These are phyloP conservation scores for Lycia hirtaria DNA, from an alignment of 2,888 invertebrate genomes.

Conservation along the genomic window DNA sequence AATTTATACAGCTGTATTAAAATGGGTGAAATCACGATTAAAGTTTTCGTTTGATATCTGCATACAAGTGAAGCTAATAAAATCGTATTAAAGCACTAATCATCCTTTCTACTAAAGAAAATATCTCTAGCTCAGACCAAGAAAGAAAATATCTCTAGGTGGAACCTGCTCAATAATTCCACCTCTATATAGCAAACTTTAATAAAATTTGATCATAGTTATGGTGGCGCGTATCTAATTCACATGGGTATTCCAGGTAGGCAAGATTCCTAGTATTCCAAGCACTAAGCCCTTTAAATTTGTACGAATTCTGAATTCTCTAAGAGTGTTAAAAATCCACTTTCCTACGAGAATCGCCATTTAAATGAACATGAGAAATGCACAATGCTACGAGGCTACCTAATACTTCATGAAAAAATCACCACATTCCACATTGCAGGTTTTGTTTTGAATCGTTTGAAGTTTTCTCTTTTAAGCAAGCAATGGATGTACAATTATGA, in stretches of 20 bases:
- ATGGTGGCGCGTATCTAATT: neutral
- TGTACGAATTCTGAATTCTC: conserved; percentile 44
- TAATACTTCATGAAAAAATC: conserved; percentile 20
- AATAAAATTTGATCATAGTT: neutral
- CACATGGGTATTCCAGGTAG: neutral
- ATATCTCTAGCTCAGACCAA: too few species aligned
- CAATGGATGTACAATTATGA: conserved; percentile 31
- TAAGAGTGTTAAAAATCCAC: conserved; percentile 41
- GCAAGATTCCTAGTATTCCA: neutral
- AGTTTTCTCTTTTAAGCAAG: conserved; percentile 26
- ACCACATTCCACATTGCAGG: conserved; percentile 25
- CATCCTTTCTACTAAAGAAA: too few species aligned
- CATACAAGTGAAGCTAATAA: too few species aligned
- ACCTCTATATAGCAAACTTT: too few species aligned
- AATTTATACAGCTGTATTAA: too few species aligned
- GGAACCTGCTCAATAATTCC: too few species aligned
- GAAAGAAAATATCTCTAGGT: too few species aligned
- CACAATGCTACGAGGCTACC: conserved; percentile 41
- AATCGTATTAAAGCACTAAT: too few species aligned
- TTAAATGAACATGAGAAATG: too few species aligned
- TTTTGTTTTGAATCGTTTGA: neutral
- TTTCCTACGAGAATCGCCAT: conserved; percentile 47
- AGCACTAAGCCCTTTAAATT: conserved; percentile 32
- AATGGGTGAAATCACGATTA: too few species aligned
- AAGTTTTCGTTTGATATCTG: too few species aligned